Percentiles rank a stretch among this genome's conserved stretches.
Evolutionary conservation across 2,797 vertebrate genomes (phyloP).

Genomic region (Schizopygopsis pylzovi): DNA sequence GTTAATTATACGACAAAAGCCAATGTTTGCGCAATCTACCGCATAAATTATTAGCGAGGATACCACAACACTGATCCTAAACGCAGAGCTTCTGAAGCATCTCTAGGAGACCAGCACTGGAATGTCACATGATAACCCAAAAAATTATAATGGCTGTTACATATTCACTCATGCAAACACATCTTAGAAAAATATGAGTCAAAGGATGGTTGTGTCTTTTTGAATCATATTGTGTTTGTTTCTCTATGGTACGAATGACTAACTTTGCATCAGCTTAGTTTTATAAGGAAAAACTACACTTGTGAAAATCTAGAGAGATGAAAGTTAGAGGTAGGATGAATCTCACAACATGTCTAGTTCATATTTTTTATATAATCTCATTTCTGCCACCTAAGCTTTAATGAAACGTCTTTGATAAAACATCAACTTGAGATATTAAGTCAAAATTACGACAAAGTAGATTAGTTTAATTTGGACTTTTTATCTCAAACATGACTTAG

Average conservation of each 20-base stretch:
- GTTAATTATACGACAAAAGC: conserved; percentile 17
- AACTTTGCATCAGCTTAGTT: conserved; percentile 66
- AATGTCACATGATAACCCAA: conserved; percentile 55
- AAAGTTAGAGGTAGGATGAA: conserved; percentile 46
- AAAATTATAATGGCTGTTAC: conserved; percentile 35
- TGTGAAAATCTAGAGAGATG: conserved; percentile 59
- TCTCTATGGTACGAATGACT: conserved; percentile 68
- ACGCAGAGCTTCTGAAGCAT: conserved; percentile 1
- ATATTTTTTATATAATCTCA: background rate
- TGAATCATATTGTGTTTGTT: conserved; percentile 59
- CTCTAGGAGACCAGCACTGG: conserved; percentile 51
- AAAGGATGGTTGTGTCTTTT: conserved; percentile 67
- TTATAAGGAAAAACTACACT: conserved; percentile 75
- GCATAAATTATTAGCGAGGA: conserved; percentile 19
- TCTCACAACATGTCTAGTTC: background rate
- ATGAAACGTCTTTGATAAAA: background rate
- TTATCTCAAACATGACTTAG: background rate
- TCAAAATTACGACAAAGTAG: background rate
- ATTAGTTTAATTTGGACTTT: background rate
- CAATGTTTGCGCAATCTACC: background rate
- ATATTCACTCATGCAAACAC: conserved; percentile 69
- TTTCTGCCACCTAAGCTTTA: background rate
- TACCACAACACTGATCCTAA: conserved; percentile 14
- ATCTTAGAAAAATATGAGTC: conserved; percentile 76
- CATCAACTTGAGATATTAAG: background rate